Base-by-base conservation (phyloP, 1,140 invertebrate species). In the Listronotus oregonensis region DNA sequence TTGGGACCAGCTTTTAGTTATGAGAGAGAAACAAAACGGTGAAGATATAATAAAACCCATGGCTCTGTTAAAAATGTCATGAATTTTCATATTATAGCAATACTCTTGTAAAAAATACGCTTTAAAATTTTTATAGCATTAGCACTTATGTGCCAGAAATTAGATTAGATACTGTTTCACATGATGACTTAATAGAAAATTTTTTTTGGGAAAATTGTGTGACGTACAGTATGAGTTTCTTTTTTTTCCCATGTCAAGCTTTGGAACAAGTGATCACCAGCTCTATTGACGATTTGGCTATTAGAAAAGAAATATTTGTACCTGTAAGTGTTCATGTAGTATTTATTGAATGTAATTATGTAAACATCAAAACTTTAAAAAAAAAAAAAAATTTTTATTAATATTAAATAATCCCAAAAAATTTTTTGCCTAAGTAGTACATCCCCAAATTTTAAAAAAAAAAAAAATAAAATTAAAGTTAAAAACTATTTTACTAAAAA, bases 61-160 rank as follows among this genome's bases (percentile, higher is more conserved):
- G 5, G 82, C 83, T 0, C 82, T 85, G 3, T 79, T 95, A 15
- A 93, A 15, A 89, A 90, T 72, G 84, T 92, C 10, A 88, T 97
- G 93, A 96, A 78, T 80, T 96, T 10, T 85, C 89, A 0, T 96
- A 96, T 79, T 96, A 96, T 78, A 88, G 90, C 17, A 95, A 94
- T 75, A 84, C 85, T 52, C 76, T 95, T 12, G 80, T 90, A 0
- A 84, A 11, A 86, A 92, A 74, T 96, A 91, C 80, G 83, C 89
- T 10, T 76, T 94, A 62, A 88, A 93, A 47, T 89, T 90, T 47
- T 93, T 58, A 76, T 94, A 21, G 86, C 87, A 8, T 90, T 87
- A 14, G 87, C 88, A 14, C 75, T 92, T 47, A 85, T 62, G 66
- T 80, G 50, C 37, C 82, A 65, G 72, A 79, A 37, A 67, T 78